Conservation (phyloP, 2,888 invertebrate species). For the Ectropis crepuscularia region DNA sequence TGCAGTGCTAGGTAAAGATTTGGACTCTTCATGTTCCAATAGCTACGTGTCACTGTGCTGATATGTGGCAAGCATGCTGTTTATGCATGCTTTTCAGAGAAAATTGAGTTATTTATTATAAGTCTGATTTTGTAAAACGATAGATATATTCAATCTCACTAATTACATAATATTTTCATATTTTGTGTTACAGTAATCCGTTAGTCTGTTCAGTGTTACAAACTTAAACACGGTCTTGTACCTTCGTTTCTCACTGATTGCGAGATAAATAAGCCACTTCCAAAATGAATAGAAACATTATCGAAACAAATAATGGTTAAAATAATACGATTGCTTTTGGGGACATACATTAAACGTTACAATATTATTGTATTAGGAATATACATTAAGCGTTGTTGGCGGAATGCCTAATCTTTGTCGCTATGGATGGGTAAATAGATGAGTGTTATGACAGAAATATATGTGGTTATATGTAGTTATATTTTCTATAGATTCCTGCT, state of each 20-base stretch:
- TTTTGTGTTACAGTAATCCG: too few relatives aligned
- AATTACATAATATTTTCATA: too few relatives aligned
- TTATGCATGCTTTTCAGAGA: too few relatives aligned
- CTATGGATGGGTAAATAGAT: background rate
- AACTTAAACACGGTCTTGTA: background rate
- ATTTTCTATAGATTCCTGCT: too few relatives aligned
- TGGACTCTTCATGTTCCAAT: too few relatives aligned
- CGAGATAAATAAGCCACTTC: slow-evolving; percentile 37
- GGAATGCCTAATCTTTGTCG: slow-evolving; percentile 29
- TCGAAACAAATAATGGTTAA: slow-evolving; percentile 52
- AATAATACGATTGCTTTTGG: slow-evolving; percentile 63
- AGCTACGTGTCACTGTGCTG: too few relatives aligned
- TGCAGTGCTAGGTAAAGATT: too few relatives aligned
- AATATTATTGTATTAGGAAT: slow-evolving; percentile 64
- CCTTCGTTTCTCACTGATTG: slow-evolving; percentile 31
- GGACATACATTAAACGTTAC: slow-evolving; percentile 52
- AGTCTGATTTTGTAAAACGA: too few relatives aligned
- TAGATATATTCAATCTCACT: too few relatives aligned
- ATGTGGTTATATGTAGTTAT: background rate
- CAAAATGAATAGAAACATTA: slow-evolving; percentile 43
- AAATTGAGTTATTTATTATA: too few relatives aligned
- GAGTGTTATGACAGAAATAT: background rate
- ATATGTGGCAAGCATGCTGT: too few relatives aligned
- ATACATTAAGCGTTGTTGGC: slow-evolving; percentile 59
- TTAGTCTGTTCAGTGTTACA: too few relatives aligned